Base-by-base conservation (phyloP, 2,888 invertebrate species). In the Cerceris ruficornis region DNA sequence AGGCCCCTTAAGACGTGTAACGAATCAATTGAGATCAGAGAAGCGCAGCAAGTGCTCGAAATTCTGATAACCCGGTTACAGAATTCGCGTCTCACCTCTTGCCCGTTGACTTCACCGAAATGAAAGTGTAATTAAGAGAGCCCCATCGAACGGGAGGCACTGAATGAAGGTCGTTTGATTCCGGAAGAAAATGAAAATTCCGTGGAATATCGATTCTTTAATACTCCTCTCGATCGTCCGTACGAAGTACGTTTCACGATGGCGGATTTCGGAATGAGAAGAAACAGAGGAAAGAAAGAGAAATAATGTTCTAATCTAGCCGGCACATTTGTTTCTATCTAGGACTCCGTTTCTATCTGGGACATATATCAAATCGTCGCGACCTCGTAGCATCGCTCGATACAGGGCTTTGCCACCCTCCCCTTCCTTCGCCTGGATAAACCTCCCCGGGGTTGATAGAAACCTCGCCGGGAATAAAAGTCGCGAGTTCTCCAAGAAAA, bases 11-110 rank as follows among this genome's bases (percentile, higher is more conserved):
- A 78, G 79, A 82, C 88, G 83, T 85, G 89, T 89, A 89, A 88
- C 87, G 89, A 90, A 89, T 90, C 90, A 90, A 90, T 88, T 86
- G 86, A 88, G 85, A 88, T 84, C 82, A 76, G 81, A 81, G 77
- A 76, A 70, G 64, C 69, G 61, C 39, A 43, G 52, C 57, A 14
- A 41, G n/a, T 50, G 13, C 41, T 9, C n/a, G 50, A 39, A 75
- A 77, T 79, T 69, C 55, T 39, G 43, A 72, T 71, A 76, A 75
- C 15, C 62, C 49, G 58, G 66, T 62, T 59, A 14, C 9, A 17
- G 54, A 59, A 28, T 28, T 28, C 28, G 28, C 60, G 62, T 8
- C 14, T 41, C 41, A 7, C 15, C 11, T 13, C 42, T 55, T 13
- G 50, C 7, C 50, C 62, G 28, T 62, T 46, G 39, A 62, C 50